A percentile compares a stretch with the other conserved stretches of the same genome.
phyloP scores from a whole-genome alignment of 2,888 invertebrate species.

The Linyphia triangularis region DNA sequence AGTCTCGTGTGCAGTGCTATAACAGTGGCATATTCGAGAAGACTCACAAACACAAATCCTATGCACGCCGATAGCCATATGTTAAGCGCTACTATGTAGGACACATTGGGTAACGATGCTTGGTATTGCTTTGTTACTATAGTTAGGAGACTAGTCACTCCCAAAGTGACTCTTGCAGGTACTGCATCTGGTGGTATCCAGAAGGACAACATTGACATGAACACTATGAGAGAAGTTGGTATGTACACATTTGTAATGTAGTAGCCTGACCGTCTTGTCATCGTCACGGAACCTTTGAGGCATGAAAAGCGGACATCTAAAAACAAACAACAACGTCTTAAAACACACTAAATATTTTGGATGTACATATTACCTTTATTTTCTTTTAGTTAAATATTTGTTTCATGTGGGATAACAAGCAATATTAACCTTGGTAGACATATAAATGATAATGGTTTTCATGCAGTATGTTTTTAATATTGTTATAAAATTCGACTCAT shows the following conservation, averaged over 20 bases:
- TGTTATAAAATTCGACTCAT: too few relatives aligned
- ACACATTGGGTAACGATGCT: conserved; percentile 77
- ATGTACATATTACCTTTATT: neutral
- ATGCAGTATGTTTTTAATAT: too few relatives aligned
- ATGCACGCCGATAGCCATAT: conserved; percentile 78
- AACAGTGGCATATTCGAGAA: conserved; percentile 77
- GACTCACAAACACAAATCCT: conserved; percentile 77
- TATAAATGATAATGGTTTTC: too few relatives aligned
- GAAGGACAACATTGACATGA: conserved; percentile 76
- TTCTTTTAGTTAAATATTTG: neutral
- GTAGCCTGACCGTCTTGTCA: conserved; percentile 72
- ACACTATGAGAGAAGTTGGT: conserved; percentile 74
- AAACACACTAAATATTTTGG: neutral
- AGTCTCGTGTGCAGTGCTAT: conserved; percentile 62
- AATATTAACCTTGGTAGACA: neutral
- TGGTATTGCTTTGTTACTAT: conserved; percentile 76
- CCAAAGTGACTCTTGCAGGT: conserved; percentile 75
- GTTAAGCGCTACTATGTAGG: conserved; percentile 78
- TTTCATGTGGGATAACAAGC: neutral
- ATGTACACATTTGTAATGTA: conserved; percentile 75
- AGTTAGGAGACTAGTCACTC: conserved; percentile 91
- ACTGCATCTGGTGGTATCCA: conserved; percentile 76
- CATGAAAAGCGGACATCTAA: conserved; percentile 71
- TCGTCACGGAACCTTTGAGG: conserved; percentile 65
- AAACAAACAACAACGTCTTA: neutral